Evolutionary conservation across 2,113 vertebrate species (phyloP).

Genomic region (Chaetorhynchus papuensis): DNA sequence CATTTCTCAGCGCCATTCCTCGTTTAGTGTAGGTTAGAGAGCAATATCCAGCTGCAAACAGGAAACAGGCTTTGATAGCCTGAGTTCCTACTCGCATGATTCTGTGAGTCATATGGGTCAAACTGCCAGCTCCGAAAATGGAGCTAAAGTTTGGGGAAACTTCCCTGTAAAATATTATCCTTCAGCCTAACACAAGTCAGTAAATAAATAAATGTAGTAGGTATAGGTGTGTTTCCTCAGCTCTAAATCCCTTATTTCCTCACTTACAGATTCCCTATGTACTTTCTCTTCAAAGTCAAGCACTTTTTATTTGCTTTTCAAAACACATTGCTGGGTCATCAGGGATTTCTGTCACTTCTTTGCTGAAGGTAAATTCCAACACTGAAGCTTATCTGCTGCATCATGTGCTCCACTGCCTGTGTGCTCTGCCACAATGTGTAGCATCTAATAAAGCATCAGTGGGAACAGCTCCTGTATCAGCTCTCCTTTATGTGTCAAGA

Average conservation of each 20-base stretch:
- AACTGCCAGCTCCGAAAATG: not conserved
- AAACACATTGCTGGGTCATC: not conserved
- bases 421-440: not conserved
- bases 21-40: not conserved
- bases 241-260: not conserved
- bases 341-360: not conserved
- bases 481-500: not conserved
- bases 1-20: not conserved
- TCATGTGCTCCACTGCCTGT: not conserved
- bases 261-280: not conserved
- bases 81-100: not conserved
- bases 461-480: not conserved
- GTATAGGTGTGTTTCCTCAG: not conserved
- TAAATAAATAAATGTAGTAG: not conserved
- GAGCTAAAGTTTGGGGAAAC: not conserved
- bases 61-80: slow-evolving; percentile 23
- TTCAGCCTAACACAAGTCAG: not conserved
- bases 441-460: not conserved
- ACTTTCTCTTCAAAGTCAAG: not conserved
- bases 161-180: not conserved
- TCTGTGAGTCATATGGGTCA: not conserved
- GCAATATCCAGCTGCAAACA: slow-evolving; percentile 21
- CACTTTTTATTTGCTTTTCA: not conserved
- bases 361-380: not conserved
- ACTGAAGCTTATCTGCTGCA: not conserved